Percentiles rank a stretch among this genome's conserved stretches.
phyloP scores from a whole-genome alignment of 2,888 invertebrate species.

The Metellina segmentata region DNA sequence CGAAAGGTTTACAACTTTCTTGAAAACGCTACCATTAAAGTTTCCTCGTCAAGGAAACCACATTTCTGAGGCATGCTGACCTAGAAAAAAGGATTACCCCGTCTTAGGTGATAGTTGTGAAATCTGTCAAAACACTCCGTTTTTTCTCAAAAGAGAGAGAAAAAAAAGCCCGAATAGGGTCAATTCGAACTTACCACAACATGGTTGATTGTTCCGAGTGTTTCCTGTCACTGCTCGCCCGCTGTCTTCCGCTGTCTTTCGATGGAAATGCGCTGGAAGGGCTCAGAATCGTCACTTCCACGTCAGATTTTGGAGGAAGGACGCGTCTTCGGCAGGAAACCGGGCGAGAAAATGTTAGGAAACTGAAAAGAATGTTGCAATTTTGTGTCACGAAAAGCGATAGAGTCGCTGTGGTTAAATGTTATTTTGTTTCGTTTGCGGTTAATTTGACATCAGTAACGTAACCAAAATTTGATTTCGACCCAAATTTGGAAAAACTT shows the following conservation, averaged over 20 bases:
- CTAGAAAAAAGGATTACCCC: neutral
- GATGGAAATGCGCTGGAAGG: neutral
- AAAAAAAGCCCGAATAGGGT: neutral
- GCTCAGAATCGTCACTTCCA: neutral
- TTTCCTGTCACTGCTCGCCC: too few species aligned
- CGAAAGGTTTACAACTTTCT: too few species aligned
- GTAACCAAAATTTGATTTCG: too few species aligned
- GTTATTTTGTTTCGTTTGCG: too few species aligned
- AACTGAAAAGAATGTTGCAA: neutral
- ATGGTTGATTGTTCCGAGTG: too few species aligned
- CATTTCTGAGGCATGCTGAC: neutral
- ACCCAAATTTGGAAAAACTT: too few species aligned
- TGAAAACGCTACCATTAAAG: neutral
- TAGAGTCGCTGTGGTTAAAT: too few species aligned
- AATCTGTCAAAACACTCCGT: neutral
- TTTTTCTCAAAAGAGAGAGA: neutral
- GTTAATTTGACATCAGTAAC: too few species aligned
- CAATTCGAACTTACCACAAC: neutral
- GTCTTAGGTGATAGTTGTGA: neutral
- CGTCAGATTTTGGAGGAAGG: neutral
- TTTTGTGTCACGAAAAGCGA: neutral
- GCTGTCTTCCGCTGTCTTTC: neutral
- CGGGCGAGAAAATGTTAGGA: neutral
- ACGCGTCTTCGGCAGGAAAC: neutral
- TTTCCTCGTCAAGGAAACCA: neutral